Percentiles rank a stretch among this genome's conserved stretches.
phyloP scores from a whole-genome alignment of 1,140 invertebrate genomes.

The Philaenus spumarius region DNA sequence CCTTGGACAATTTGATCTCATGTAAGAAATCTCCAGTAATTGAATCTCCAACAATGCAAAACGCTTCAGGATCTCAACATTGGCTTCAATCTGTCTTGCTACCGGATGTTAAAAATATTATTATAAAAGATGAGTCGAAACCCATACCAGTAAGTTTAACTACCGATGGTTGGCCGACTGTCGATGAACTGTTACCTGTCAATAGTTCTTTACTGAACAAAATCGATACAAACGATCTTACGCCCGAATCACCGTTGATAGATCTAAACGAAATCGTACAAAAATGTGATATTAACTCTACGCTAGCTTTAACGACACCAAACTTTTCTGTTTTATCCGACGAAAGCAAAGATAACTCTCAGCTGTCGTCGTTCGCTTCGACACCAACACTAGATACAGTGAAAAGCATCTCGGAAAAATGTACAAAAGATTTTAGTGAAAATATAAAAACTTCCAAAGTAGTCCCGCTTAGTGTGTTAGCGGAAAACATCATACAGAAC shows the following conservation, averaged over 20 bases:
- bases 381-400: conserved; percentile 21
- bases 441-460: not conserved
- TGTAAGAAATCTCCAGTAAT: conserved; percentile 1
- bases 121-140: not conserved
- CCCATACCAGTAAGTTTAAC: conserved; percentile 4
- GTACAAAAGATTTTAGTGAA: not conserved
- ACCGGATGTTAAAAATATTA: too few species aligned
- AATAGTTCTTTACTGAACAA: not conserved
- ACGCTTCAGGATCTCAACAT: not conserved
- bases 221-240: too few species aligned
- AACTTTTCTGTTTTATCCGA: conserved; percentile 18
- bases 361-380: conserved; percentile 23
- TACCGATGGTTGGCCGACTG: conserved; percentile 11
- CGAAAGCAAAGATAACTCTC: conserved; percentile 13
- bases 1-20: conserved; percentile 1
- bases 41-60: not conserved
- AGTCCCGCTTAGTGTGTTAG: not conserved
- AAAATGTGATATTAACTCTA: conserved; percentile 20
- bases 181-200: not conserved
- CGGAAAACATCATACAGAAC: not conserved
- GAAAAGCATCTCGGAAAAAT: conserved; percentile 9
- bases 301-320: conserved; percentile 24
- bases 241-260: conserved; percentile 1
- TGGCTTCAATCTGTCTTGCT: too few species aligned
- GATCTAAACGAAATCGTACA: not conserved